Conservation (phyloP, 1,140 invertebrate species). For the Drosophila lacteicornis region DNA sequence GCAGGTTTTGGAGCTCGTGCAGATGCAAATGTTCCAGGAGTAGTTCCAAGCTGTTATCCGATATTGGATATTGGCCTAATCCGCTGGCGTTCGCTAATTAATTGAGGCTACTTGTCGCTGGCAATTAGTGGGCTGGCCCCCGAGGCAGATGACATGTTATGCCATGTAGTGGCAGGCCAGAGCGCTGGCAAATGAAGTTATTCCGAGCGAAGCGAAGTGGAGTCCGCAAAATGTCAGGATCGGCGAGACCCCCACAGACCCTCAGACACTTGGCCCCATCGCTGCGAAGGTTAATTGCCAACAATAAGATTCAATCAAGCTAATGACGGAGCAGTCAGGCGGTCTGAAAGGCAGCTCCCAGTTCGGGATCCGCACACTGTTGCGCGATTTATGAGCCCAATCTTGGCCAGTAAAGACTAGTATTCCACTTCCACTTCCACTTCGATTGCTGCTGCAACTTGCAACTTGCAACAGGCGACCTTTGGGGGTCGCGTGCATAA, state of each 20-base stretch:
- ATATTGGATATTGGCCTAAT: constrained; percentile 42
- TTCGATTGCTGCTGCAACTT: constrained; percentile 6
- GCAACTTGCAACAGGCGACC: constrained; percentile 39
- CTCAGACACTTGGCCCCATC: constrained; percentile 57
- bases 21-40: constrained; percentile 47
- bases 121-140: constrained; percentile 65
- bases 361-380: constrained; percentile 49
- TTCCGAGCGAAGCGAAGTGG: constrained; percentile 36
- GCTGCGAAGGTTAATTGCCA: constrained; percentile 79
- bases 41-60: not conserved
- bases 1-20: constrained; percentile 25
- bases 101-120: constrained; percentile 68
- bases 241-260: constrained; percentile 19
- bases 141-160: constrained; percentile 76
- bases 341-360: constrained; percentile 26
- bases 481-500: constrained; percentile 75
- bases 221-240: constrained; percentile 21
- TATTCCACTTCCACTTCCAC: constrained; percentile 34
- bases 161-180: constrained; percentile 54
- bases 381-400: constrained; percentile 75
- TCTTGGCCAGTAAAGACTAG: constrained; percentile 14
- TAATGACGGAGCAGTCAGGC: constrained; percentile 67
- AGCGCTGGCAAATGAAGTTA: constrained; percentile 69
- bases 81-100: constrained; percentile 74
- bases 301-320: constrained; percentile 84